Evolutionary conservation across 2,113 vertebrate genomes (phyloP).

Genomic region (Marcusenius ussheri): DNA sequence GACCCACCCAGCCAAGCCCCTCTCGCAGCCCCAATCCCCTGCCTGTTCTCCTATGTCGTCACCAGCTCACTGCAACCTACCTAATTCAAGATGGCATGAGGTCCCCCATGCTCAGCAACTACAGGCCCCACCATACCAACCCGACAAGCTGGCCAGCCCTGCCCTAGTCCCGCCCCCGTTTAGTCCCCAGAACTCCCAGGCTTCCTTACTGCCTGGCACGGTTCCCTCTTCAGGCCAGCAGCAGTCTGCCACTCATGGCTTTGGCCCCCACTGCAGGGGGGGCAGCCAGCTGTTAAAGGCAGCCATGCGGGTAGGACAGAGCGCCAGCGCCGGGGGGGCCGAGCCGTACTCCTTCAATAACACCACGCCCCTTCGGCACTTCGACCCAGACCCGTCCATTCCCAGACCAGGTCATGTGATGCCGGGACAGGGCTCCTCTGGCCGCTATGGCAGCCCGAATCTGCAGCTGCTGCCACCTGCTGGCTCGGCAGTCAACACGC

Average conservation of each 20-base stretch:
- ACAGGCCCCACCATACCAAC: constrained; percentile 65
- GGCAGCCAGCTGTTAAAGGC: constrained; percentile 66
- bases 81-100: constrained; percentile 65
- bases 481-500: constrained; percentile 46
- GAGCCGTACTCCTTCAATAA: constrained; percentile 71
- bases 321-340: constrained; percentile 44
- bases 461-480: constrained; percentile 54
- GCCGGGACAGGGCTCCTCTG: constrained; percentile 56
- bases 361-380: constrained; percentile 79
- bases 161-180: constrained; percentile 69
- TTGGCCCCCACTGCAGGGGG: constrained; percentile 21
- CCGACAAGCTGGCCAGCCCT: constrained; percentile 68
- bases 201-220: constrained; percentile 59
- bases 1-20: constrained; percentile 54
- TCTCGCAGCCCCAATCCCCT: constrained; percentile 53
- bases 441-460: constrained; percentile 70
- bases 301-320: constrained; percentile 59
- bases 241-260: neutral
- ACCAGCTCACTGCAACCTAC: constrained; percentile 52
- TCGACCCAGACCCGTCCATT: constrained; percentile 57
- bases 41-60: constrained; percentile 61
- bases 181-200: constrained; percentile 65
- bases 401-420: constrained; percentile 50
- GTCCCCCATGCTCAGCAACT: constrained; percentile 65
- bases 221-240: constrained; percentile 34